Conservation (phyloP, 2,113 vertebrate genomes). For the Alligator mississippiensis region DNA sequence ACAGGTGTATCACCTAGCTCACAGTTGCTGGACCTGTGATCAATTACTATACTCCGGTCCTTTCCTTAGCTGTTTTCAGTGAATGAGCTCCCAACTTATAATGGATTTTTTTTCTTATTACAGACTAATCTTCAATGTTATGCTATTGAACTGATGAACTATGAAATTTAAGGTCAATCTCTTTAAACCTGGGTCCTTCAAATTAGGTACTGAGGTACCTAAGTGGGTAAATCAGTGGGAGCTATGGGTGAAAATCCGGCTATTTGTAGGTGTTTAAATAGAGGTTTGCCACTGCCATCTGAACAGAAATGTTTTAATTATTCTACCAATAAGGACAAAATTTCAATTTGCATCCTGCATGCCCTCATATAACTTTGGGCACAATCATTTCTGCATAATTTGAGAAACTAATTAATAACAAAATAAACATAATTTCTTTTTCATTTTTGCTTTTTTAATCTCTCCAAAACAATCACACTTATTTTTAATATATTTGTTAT, state of each 20-base stretch:
- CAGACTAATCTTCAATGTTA: background rate
- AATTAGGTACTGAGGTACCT: background rate
- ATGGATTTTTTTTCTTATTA: background rate
- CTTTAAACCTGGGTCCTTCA: background rate
- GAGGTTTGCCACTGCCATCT: background rate
- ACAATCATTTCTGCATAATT: background rate
- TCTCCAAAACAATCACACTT: too few relatives aligned
- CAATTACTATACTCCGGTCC: fast-evolving
- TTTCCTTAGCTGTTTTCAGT: background rate
- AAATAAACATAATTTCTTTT: background rate
- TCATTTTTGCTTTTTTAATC: too few relatives aligned
- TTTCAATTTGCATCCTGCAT: background rate
- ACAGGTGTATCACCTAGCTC: background rate
- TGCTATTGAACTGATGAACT: background rate
- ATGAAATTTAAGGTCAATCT: background rate
- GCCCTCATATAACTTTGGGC: background rate
- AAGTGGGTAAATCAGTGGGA: background rate
- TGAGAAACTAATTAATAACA: background rate
- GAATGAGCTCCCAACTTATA: background rate
- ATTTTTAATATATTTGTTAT: too few relatives aligned
- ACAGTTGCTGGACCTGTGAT: background rate
- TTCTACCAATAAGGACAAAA: background rate
- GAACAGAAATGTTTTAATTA: background rate
- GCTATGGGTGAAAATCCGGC: background rate
- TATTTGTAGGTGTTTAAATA: background rate